Conservation (phyloP, 2,113 vertebrate genomes). For the Asarcornis scutulata region DNA sequence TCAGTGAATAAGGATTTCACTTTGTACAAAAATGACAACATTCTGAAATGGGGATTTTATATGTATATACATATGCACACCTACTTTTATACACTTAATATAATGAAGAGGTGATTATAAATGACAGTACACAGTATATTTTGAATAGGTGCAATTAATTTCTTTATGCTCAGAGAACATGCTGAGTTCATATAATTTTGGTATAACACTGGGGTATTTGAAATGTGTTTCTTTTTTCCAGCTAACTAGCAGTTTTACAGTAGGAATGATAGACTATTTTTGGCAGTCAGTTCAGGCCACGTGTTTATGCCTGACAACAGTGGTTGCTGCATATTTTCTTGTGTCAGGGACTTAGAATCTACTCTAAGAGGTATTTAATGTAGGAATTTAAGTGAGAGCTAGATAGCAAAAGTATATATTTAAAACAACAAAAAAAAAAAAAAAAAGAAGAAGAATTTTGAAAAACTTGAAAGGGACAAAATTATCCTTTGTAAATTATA, state of each 20-base stretch:
- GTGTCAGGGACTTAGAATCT: not conserved
- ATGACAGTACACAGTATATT: not conserved
- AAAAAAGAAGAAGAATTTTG: not conserved
- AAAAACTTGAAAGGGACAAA: not conserved
- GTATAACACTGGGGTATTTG: not conserved
- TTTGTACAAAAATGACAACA: not conserved
- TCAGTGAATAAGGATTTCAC: not conserved
- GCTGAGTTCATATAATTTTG: not conserved
- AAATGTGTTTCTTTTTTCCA: not conserved
- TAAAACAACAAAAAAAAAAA: not conserved
- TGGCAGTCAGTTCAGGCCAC: not conserved
- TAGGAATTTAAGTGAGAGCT: not conserved
- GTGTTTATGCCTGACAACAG: not conserved
- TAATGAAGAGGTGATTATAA: not conserved
- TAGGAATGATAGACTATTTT: not conserved
- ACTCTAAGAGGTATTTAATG: not conserved
- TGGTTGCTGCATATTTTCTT: conserved; percentile 14
- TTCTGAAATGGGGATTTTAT: not conserved
- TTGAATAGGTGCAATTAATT: not conserved
- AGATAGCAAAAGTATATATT: not conserved
- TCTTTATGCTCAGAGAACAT: not conserved
- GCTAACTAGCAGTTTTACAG: not conserved
- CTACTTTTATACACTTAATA: not conserved
- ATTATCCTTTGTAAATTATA: not conserved
- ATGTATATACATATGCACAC: not conserved